Evolutionary conservation across 2,888 invertebrate genomes (phyloP), one percentile per base, ranked within the genome.

Genomic region (Ernsta delagoae): DNA sequence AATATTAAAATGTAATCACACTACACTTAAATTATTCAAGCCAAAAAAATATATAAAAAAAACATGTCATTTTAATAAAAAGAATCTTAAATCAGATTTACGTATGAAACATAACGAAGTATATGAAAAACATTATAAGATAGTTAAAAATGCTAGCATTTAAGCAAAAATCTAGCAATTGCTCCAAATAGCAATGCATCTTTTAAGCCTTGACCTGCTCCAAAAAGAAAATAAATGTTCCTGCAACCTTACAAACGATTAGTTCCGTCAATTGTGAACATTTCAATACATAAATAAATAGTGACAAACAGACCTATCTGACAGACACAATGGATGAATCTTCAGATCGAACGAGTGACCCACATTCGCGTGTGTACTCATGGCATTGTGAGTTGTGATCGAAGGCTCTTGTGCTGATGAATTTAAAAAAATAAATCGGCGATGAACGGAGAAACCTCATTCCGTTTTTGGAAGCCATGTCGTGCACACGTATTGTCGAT

Each of bases 321-420:
- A n/a, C n/a, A 45, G 45, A 70, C 65, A 80, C 78, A 82, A 88
- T 84, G 80, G 80, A 84, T 83, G 83, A 85, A 89, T 90, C 90
- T 85, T 74, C 70, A 75, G 86, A 90, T 82, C 77, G 79, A 79
- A 87, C 89, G 77, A 77, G 78, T 89, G 89, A 91, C 92, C 85
- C 72, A 91, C 84, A 86, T 91, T 80, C 69, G 2, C 83, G 74
- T 83, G 83, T 86, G 79, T 79, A 64, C 82, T 78, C 75, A 74
- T 77, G 78, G 78, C 86, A 86, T 89, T 88, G 88, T 87, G 77
- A 80, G 85, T 88, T 88, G 88, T 87, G 77, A 80, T 77, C 75
- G 73, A 65, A 74, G 69, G 78, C 75, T 77, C 77, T 79, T 74
- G 76, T 39, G 72, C 66, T 69, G 65, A 54, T 72, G 71, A 72